Conservation (phyloP, 2,113 vertebrate genomes). For the Acanthochromis polyacanthus region DNA sequence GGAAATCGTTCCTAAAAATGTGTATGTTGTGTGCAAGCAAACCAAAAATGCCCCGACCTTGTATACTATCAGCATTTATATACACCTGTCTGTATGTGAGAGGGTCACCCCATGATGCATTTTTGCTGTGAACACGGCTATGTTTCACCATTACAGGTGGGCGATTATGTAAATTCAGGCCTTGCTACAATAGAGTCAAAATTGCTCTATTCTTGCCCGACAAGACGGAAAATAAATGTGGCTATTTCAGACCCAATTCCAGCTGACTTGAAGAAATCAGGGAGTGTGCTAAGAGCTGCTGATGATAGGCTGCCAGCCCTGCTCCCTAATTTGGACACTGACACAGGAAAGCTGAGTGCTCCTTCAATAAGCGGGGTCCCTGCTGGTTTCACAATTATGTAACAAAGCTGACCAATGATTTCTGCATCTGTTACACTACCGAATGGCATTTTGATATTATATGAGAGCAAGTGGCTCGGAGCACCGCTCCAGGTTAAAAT, state of each 20-base stretch:
- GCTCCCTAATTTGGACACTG: constrained; percentile 73
- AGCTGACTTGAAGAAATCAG: constrained; percentile 54
- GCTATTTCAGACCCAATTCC: constrained; percentile 30
- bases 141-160: constrained; percentile 23
- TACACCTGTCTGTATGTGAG: neutral
- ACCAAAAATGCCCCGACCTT: too few species aligned
- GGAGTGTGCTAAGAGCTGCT: constrained; percentile 51
- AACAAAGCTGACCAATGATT: constrained; percentile 74
- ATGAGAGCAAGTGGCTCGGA: constrained; percentile 14
- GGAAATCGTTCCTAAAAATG: too few species aligned
- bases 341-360: constrained; percentile 68
- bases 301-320: constrained; percentile 74
- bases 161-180: constrained; percentile 63
- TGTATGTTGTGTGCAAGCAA: too few species aligned
- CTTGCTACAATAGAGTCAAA: neutral
- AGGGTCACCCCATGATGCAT: neutral
- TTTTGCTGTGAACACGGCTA: constrained; percentile 20
- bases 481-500: constrained; percentile 61
- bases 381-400: constrained; percentile 75
- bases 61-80: neutral
- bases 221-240: constrained; percentile 52
- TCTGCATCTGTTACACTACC: constrained; percentile 60
- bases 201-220: constrained; percentile 47
- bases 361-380: constrained; percentile 63
- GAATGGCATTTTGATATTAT: constrained; percentile 65